Evolutionary conservation across 1,140 invertebrate species (phyloP), one percentile per base, ranked within the genome.

Genomic region (Drosophila teissieri): DNA sequence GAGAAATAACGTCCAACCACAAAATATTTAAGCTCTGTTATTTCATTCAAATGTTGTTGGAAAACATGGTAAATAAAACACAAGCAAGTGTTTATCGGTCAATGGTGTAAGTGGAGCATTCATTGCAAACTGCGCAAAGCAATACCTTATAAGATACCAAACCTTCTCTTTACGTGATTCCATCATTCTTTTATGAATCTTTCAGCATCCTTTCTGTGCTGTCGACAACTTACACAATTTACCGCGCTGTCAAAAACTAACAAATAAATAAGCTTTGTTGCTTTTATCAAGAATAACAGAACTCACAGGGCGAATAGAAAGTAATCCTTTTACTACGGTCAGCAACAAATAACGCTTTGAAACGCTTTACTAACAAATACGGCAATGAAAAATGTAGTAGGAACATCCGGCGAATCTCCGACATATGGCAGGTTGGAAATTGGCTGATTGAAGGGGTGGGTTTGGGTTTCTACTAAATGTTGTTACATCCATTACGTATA

Each of bases 221-320:
- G 54, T 34, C 49, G 42, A 62, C 49, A 60, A 73, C 72, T 73
- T 73, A 4, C 17, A 17, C 40, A 69, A 49, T 27, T 53, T 40
- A 34, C 54, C 27, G 70, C 31, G 70, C 69, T 48, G 62, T 39
- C 42, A 15, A 34, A 34, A 64, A 34, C 60, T 51, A 44, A 75
- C 73, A n/a, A 75, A 76, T 75, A 76, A 76, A 76, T 76, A 76
- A 54, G 54, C 49, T 54, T 74, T 76, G 73, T 76, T 76, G 72
- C 73, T 76, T 76, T 76, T 67, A 76, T 75, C 73, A 72, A 76
- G 55, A 22, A 39, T 42, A 73, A 49, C 49, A 58, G 52, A 42
- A 58, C 36, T 31, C 36, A 45, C n/a, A 53, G 39, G 14, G 22
- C 61, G 8, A 46, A 19, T 27, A 42, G 36, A 44, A 74, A 65